Base-by-base conservation (phyloP, 2,113 vertebrate genomes). In the Cebus imitator region DNA sequence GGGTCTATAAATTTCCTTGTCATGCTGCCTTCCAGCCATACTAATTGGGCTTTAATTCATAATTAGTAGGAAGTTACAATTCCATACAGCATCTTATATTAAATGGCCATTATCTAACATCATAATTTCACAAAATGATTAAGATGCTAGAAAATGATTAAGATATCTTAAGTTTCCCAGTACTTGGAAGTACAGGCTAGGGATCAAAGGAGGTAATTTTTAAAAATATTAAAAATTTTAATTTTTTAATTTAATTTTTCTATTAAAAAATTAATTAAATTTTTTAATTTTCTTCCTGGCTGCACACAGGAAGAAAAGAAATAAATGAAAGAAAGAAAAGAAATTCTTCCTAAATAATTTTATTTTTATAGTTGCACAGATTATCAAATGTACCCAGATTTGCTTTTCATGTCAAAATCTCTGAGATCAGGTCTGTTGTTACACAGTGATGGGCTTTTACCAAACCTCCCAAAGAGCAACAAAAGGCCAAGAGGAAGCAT, bases 41-140 rank as follows among this genome's bases (percentile, higher is more conserved):
- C 76, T 98, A 98, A 97, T 98, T 98, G 96, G 89, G 18, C 96
- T 98, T 98, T 98, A 97, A 98, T 98, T 98, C 96, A 98, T 98
- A 98, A 98, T 98, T 98, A 98, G 92, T 98, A 92, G 84, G 95
- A 98, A 98, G 76, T 97, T 97, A 96, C 87, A 98, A 97, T 97
- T 94, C 68, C 95, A 94, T 95, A 96, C 94, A 97, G 97, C 92
- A 96, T 98, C 98, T 98, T 97, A 96, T 97, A 97, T 97, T 96
- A 98, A 97, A 97, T 97, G 73, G 16, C 92, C 82, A 85, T 98
- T 98, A 88, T 83, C 72, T 84, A 92, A 97, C 78, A 97, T 97
- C 64, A 84, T 97, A 94, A 98, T 97, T 98, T 97, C 96, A 97
- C 50, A 37, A 61, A 96, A 97, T 98, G 88, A 98, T 98, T 98